A percentile compares a stretch with the other conserved stretches of the same genome.
phyloP scores from a whole-genome alignment of 2,113 vertebrate genomes.

The Castor canadensis region DNA sequence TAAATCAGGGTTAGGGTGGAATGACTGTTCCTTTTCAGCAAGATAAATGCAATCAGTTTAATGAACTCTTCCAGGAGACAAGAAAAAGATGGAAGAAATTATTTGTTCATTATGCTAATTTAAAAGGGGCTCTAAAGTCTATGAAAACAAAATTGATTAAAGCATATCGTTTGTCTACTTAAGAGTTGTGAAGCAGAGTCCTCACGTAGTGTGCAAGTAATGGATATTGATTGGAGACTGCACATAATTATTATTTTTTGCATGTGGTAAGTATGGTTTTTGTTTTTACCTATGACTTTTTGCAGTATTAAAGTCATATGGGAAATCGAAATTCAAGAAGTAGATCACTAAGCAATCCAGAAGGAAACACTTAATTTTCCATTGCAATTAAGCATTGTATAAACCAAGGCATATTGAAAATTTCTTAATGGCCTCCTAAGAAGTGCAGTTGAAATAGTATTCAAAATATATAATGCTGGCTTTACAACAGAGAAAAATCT shows the following conservation, averaged over 20 bases:
- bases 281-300: constrained; percentile 54
- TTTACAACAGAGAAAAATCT: constrained; percentile 31
- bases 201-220: background rate
- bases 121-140: constrained; percentile 64
- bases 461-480: background rate
- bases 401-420: constrained; percentile 49
- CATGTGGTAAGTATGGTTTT: constrained; percentile 68
- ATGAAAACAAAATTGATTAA: constrained; percentile 81
- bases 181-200: constrained; percentile 53
- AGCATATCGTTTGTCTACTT: constrained; percentile 67
- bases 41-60: constrained; percentile 78
- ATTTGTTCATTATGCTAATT: constrained; percentile 82
- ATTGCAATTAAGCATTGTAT: constrained; percentile 68
- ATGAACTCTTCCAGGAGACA: constrained; percentile 75
- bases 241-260: background rate
- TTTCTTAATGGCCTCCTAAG: constrained; percentile 54
- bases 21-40: constrained; percentile 63
- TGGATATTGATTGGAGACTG: constrained; percentile 29
- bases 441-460: background rate
- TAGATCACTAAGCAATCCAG: constrained; percentile 61
- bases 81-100: constrained; percentile 69
- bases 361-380: constrained; percentile 54
- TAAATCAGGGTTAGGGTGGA: constrained; percentile 58
- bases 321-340: constrained; percentile 68
- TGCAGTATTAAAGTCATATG: constrained; percentile 70